Conservation (phyloP, 2,888 invertebrate genomes). For the Teleogryllus oceanicus region DNA sequence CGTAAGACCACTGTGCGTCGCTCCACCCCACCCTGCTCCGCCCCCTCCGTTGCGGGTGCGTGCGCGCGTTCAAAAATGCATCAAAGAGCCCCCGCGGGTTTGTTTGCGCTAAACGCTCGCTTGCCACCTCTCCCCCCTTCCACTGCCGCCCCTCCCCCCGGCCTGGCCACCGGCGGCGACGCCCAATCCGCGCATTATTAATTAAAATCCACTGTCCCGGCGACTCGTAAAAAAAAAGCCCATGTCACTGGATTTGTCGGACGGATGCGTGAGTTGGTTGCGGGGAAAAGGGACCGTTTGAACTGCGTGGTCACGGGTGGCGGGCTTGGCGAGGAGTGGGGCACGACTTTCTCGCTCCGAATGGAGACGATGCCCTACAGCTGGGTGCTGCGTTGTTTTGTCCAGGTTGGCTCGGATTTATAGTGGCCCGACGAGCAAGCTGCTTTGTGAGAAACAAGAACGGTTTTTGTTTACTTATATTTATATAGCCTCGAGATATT, state of each 20-base stretch:
- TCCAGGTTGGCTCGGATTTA: too few species aligned
- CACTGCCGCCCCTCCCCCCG: background rate
- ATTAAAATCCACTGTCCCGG: background rate
- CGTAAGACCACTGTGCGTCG: too few species aligned
- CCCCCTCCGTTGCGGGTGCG: too few species aligned
- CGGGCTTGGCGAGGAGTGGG: background rate
- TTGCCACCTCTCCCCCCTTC: background rate
- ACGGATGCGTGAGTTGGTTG: background rate
- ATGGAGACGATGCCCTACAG: too few species aligned
- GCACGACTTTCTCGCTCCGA: too few species aligned
- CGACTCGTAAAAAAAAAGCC: background rate
- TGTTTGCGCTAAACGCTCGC: background rate
- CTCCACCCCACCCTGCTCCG: too few species aligned
- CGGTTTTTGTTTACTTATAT: too few species aligned
- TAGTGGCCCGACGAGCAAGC: too few species aligned
- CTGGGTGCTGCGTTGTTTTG: too few species aligned
- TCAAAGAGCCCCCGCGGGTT: background rate
- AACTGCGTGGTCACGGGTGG: background rate
- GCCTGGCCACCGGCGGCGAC: background rate
- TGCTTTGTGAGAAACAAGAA: too few species aligned
- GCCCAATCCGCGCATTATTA: background rate
- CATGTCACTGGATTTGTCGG: background rate
- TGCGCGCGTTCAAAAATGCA: background rate
- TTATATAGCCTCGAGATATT: too few species aligned
- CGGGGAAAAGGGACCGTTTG: background rate